Evolutionary conservation across 2,888 invertebrate species (phyloP).

Genomic region (Andrena bucephala): DNA sequence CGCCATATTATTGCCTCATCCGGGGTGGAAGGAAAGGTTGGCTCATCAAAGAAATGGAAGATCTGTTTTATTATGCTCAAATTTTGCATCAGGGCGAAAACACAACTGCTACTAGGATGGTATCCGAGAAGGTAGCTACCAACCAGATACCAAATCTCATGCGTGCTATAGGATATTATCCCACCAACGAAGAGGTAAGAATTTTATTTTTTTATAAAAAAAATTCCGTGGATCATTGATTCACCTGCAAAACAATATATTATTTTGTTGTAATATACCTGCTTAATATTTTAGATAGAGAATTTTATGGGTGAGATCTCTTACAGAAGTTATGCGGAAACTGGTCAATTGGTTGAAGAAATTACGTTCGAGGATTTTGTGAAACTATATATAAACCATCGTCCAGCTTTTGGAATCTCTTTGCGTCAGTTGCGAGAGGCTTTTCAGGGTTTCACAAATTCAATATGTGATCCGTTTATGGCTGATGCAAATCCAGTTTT

Average conservation of each 20-base stretch:
- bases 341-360: slow-evolving; percentile 85
- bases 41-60: slow-evolving; percentile 90
- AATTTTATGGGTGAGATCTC: slow-evolving; percentile 87
- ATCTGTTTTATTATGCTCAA: slow-evolving; percentile 92
- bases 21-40: slow-evolving; percentile 90
- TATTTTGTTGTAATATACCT: background rate
- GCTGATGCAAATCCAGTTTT: slow-evolving; percentile 77
- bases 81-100: slow-evolving; percentile 90
- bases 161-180: slow-evolving; percentile 91
- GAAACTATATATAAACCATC: slow-evolving; percentile 89
- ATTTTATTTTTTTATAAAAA: background rate
- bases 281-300: slow-evolving; percentile 85
- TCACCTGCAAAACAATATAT: background rate
- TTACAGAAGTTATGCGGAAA: slow-evolving; percentile 85
- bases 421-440: slow-evolving; percentile 85
- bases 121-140: slow-evolving; percentile 88
- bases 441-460: slow-evolving; percentile 81
- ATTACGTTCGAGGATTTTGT: slow-evolving; percentile 89
- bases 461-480: background rate
- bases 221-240: background rate
- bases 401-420: slow-evolving; percentile 87
- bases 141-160: slow-evolving; percentile 90
- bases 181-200: slow-evolving; percentile 90
- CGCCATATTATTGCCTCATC: slow-evolving; percentile 90
- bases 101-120: slow-evolving; percentile 87